Conservation (phyloP, 2,113 vertebrate genomes). For the Lathamus discolor region DNA sequence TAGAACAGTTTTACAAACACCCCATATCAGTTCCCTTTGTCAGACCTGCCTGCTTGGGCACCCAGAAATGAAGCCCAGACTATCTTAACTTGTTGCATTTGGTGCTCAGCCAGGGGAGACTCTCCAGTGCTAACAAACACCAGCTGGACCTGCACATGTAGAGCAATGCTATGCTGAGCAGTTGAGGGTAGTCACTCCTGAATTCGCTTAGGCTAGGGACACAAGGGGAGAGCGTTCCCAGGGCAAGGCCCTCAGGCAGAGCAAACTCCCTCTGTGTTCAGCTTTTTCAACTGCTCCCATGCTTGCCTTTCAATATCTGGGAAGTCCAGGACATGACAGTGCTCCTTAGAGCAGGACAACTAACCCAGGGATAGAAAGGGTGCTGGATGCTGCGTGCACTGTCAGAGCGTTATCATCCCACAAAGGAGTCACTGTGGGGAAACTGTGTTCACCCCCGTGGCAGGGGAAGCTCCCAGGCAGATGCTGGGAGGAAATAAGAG, state of each 20-base stretch:
- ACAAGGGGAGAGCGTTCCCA: neutral
- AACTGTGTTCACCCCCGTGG: neutral
- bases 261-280: neutral
- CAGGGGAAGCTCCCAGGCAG: neutral
- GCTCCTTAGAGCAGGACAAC: neutral
- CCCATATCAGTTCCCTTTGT: neutral
- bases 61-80: neutral
- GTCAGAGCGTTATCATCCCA: neutral
- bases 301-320: neutral
- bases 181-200: neutral
- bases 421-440: accelerated
- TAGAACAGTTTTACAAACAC: neutral
- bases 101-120: neutral
- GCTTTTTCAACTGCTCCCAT: neutral
- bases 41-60: neutral
- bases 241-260: neutral
- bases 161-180: neutral
- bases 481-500: neutral
- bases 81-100: neutral
- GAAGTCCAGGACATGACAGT: neutral
- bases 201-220: neutral
- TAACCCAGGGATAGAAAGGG: neutral
- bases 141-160: neutral
- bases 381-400: accelerated
- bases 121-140: neutral